Conservation (phyloP, 2,797 vertebrate genomes). For the Cossypha caffra region DNA sequence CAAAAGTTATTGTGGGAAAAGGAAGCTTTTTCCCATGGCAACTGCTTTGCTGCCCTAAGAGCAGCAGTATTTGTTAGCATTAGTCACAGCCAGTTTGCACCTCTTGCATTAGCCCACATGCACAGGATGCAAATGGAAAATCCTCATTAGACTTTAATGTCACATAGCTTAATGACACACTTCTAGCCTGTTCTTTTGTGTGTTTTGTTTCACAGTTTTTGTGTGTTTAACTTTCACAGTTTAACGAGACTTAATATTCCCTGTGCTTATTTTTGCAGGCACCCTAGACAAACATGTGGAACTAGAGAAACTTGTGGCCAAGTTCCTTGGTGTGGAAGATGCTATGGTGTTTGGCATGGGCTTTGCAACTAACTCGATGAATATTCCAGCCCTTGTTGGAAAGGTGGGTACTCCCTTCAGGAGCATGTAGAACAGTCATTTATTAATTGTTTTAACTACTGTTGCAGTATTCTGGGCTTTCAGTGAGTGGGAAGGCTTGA, state of each 20-base stretch:
- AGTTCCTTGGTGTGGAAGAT: slow-evolving; percentile 88
- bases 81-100: neutral
- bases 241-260: neutral
- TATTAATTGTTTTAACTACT: neutral
- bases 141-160: neutral
- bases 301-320: slow-evolving; percentile 85
- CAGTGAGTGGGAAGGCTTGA: neutral
- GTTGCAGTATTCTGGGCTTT: neutral
- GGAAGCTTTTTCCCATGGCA: neutral
- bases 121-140: neutral
- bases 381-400: slow-evolving; percentile 90
- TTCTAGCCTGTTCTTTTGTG: neutral
- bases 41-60: neutral
- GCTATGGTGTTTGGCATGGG: slow-evolving; percentile 95
- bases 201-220: too few species aligned
- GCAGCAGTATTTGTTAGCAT: neutral
- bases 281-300: slow-evolving; percentile 88
- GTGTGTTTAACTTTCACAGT: neutral
- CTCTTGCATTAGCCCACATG: neutral
- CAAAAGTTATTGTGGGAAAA: neutral
- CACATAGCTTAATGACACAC: neutral
- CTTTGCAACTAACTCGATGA: slow-evolving; percentile 96
- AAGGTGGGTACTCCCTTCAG: slow-evolving; percentile 79
- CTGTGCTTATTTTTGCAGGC: slow-evolving; percentile 76
- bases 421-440: rapidly evolving